Base-by-base conservation (phyloP, 2,888 invertebrate species). In the Xestia c-nigrum region DNA sequence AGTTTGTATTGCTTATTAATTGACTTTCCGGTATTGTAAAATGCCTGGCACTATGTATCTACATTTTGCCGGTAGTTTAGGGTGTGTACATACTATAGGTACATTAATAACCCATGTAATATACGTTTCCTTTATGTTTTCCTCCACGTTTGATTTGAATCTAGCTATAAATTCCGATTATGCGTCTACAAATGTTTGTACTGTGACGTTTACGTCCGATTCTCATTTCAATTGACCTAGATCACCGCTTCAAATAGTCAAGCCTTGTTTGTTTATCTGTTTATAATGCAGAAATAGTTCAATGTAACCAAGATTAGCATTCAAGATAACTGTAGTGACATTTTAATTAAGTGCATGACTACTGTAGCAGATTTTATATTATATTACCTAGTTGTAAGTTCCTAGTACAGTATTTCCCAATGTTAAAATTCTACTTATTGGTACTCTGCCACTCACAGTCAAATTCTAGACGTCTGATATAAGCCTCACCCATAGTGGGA, bases 261-360 rank as follows among this genome's bases (percentile, higher is more conserved):
- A 65, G 63, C 43, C n/a, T 12, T 74, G 72, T 65, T 68, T 65
- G 70, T 78, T 70, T 79, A 83, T 80, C 76, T 81, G 68, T 74
- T 81, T 74, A 72, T 55, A 81, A 85, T 82, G 71, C 82, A 81
- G 82, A 83, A 74, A 76, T 76, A 73, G 73, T 85, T 74, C 57
- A 85, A 74, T 77, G 68, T 57, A 65, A 74, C 61, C 40, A 31
- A 72, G 72, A 85, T 85, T 72, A 74, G 66, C 67, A 65, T 67
- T 67, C 55, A 65, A 21, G 74, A 73, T 70, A 82, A 47, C 68
- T 19, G 63, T 61, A 59, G 78, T 64, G 73, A 57, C 67, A 71
- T 19, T 65, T 80, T 76, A 76, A 76, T 76, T 71, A 73, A 70
- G 57, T 67, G 38, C 68, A 46, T 70, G 76, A 52, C 55, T 57